Conservation (phyloP, 2,888 invertebrate species). For the Polyploca ridens region DNA sequence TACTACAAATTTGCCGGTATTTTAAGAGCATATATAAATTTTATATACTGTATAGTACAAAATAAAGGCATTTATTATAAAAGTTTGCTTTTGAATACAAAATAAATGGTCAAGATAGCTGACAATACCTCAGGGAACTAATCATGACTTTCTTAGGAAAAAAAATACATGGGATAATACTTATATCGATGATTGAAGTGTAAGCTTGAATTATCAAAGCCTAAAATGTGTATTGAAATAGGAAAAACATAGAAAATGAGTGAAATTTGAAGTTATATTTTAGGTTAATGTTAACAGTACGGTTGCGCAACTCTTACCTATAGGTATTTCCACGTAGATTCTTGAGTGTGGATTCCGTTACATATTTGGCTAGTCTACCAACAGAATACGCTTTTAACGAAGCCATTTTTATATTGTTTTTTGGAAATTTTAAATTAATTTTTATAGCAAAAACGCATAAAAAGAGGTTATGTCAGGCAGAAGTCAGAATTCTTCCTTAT, state of each 20-base stretch:
- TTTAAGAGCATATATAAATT: neutral
- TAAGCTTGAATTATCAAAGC: neutral
- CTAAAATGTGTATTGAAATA: conserved; percentile 14
- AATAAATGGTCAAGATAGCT: neutral
- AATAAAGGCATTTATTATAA: neutral
- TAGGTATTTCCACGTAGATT: conserved; percentile 67
- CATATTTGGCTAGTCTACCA: conserved; percentile 74
- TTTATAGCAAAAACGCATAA: conserved; percentile 28
- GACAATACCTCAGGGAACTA: neutral
- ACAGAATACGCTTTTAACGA: conserved; percentile 78
- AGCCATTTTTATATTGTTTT: conserved; percentile 66
- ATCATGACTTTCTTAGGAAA: neutral
- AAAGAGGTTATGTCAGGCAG: conserved; percentile 57
- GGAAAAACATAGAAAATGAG: conserved; percentile 26
- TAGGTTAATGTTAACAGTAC: conserved; percentile 48
- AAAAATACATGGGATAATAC: neutral
- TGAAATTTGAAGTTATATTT: conserved; percentile 23
- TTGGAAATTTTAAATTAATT: conserved; percentile 34
- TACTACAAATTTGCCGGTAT: neutral
- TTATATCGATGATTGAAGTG: neutral
- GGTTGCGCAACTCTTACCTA: conserved; percentile 83
- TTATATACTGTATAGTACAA: neutral
- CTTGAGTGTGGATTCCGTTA: conserved; percentile 75
- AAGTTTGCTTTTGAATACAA: neutral
- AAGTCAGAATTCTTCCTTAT: conserved; percentile 34